These are phyloP conservation scores for Macropis europaea DNA, from an alignment of 2,888 invertebrate genomes.

Conservation along the genomic window DNA sequence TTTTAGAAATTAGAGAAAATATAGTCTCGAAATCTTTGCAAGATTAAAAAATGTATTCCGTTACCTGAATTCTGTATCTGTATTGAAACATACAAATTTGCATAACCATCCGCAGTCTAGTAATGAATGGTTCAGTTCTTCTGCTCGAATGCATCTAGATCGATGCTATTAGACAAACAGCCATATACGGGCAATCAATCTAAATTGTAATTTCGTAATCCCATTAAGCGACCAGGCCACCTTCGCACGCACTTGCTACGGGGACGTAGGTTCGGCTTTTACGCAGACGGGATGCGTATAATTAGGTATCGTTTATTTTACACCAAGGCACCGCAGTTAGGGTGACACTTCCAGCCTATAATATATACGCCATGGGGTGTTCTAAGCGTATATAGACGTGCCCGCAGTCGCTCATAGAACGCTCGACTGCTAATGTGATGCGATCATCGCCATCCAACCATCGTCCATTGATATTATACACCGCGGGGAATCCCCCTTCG, in stretches of 20 bases:
- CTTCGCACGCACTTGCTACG: slow-evolving; percentile 72
- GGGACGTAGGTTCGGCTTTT: slow-evolving; percentile 56
- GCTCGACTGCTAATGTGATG: slow-evolving; percentile 77
- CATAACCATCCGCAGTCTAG: no score
- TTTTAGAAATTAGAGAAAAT: no score
- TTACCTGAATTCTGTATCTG: no score
- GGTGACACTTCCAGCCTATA: slow-evolving; percentile 57
- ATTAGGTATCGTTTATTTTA: slow-evolving; percentile 79
- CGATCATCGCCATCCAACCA: slow-evolving; percentile 75
- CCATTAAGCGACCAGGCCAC: slow-evolving; percentile 65
- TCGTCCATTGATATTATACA: slow-evolving; percentile 74
- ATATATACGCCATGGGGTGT: slow-evolving; percentile 38
- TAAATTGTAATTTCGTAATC: slow-evolving; percentile 73
- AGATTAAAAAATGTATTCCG: no score
- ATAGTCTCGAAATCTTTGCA: no score
- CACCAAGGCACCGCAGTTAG: slow-evolving; percentile 66
- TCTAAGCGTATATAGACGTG: slow-evolving; percentile 16
- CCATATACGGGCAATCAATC: slow-evolving; percentile 60
- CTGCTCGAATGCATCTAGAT: neutral
- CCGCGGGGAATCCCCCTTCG: slow-evolving; percentile 35
- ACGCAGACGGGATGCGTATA: slow-evolving; percentile 71
- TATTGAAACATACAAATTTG: no score
- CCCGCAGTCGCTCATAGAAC: slow-evolving; percentile 74
- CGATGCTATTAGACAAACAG: neutral
- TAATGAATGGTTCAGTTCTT: neutral